A percentile compares a stretch with the other conserved stretches of the same genome.
phyloP scores from a whole-genome alignment of 2,888 invertebrate genomes.

The Ophonus ardosiacus region DNA sequence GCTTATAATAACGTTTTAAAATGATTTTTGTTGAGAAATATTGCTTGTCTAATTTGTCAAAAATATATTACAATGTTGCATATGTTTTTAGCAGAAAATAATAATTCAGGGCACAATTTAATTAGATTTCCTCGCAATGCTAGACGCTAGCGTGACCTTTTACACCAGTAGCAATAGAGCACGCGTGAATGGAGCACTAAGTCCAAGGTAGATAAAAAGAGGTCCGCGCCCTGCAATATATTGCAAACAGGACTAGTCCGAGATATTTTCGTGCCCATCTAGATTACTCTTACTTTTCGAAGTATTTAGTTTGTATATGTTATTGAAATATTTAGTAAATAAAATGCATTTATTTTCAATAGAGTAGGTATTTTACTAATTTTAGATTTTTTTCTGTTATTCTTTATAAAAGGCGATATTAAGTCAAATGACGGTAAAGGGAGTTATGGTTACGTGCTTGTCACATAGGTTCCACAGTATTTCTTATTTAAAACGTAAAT shows the following conservation, averaged over 20 bases:
- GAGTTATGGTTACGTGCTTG: too few relatives aligned
- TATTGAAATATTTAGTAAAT: too few relatives aligned
- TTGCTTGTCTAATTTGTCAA: neutral
- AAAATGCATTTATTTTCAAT: too few relatives aligned
- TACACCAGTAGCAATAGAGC: constrained; percentile 45
- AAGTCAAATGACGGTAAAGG: too few relatives aligned
- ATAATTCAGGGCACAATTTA: constrained; percentile 4
- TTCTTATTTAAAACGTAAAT: too few relatives aligned
- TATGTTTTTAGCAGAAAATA: neutral
- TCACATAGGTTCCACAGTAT: too few relatives aligned
- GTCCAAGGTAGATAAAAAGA: constrained; percentile 45
- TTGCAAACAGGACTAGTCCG: constrained; percentile 32
- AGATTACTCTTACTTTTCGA: neutral
- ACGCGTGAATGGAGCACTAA: constrained; percentile 50
- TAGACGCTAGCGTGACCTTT: constrained; percentile 9
- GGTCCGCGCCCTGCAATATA: constrained; percentile 37
- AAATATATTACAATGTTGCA: neutral
- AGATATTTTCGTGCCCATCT: constrained; percentile 3
- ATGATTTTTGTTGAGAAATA: neutral
- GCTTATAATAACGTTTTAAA: too few relatives aligned
- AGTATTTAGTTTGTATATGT: neutral
- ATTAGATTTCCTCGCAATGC: neutral
- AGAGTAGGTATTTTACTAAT: too few relatives aligned
- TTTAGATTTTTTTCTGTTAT: too few relatives aligned
- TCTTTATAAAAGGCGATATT: too few relatives aligned